A percentile compares a stretch with the other conserved stretches of the same genome.
These are phyloP conservation scores for Andrena hattorfiana DNA, from an alignment of 2,888 invertebrate species.

Conservation along the genomic window DNA sequence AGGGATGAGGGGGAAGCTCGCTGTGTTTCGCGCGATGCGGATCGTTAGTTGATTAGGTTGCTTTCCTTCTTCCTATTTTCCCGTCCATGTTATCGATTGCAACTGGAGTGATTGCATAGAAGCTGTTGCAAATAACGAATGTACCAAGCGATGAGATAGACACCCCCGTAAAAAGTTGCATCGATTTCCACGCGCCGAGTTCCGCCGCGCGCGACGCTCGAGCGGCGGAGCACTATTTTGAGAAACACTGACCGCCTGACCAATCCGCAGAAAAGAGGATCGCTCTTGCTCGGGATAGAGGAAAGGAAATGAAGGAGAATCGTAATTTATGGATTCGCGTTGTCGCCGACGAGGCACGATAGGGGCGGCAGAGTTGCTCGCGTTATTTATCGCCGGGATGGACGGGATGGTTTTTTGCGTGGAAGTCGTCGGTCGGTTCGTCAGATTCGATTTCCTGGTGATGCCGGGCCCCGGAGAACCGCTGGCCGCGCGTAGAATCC, in stretches of 20 bases:
- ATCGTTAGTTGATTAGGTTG: not conserved
- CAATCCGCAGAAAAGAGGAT: not conserved
- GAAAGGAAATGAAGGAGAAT: not conserved
- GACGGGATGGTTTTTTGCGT: constrained; percentile 15
- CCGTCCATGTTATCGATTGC: constrained; percentile 13
- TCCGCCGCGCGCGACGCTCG: not conserved
- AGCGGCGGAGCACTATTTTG: not conserved
- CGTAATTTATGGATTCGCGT: constrained; percentile 19
- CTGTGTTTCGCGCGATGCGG: constrained; percentile 14
- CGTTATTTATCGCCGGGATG: constrained; percentile 22
- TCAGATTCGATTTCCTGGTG: constrained; percentile 21
- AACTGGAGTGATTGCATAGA: constrained; percentile 16
- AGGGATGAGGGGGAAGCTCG: not conserved
- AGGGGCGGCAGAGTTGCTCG: not conserved
- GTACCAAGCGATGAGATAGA: too few relatives aligned
- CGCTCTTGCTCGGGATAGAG: not conserved
- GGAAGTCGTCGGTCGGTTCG: not conserved
- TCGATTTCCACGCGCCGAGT: not conserved
- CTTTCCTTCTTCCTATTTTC: constrained; percentile 21
- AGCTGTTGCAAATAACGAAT: constrained; percentile 26
- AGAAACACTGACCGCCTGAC: constrained; percentile 16
- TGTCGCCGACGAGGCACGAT: not conserved
- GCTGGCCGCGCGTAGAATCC: constrained; percentile 80
- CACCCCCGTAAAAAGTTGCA: constrained; percentile 10
- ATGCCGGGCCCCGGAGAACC: constrained; percentile 78